Evolutionary conservation across 1,140 invertebrate genomes (phyloP).

Genomic region (Drosophila rhopaloa): DNA sequence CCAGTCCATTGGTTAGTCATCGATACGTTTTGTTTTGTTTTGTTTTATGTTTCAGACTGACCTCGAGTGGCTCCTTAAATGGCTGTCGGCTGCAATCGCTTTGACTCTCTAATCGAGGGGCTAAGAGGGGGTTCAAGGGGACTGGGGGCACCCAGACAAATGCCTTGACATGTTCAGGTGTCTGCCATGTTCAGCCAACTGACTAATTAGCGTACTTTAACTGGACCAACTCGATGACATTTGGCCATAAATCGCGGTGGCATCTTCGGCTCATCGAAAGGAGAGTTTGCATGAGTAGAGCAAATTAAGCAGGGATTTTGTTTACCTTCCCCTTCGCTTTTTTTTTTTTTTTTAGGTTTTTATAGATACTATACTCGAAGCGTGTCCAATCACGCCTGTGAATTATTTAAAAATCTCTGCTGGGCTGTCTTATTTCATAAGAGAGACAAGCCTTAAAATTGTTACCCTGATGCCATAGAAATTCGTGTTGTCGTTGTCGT

Average conservation of each 20-base stretch:
- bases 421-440: slow-evolving; percentile 51
- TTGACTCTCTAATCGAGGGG: slow-evolving; percentile 34
- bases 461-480: slow-evolving; percentile 61
- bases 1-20: slow-evolving; percentile 53
- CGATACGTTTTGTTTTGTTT: slow-evolving; percentile 23
- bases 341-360: neutral
- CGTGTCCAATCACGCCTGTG: slow-evolving; percentile 66
- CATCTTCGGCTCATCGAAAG: slow-evolving; percentile 30
- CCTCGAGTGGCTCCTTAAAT: slow-evolving; percentile 67
- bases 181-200: slow-evolving; percentile 30
- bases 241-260: slow-evolving; percentile 30
- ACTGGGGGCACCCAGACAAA: slow-evolving; percentile 43
- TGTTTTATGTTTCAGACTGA: slow-evolving; percentile 22
- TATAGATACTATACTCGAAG: slow-evolving; percentile 39
- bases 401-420: slow-evolving; percentile 62
- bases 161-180: slow-evolving; percentile 81
- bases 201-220: slow-evolving; percentile 71
- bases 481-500: slow-evolving; percentile 53
- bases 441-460: slow-evolving; percentile 68
- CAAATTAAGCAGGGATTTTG: slow-evolving; percentile 32
- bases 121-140: neutral
- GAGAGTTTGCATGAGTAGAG: slow-evolving; percentile 41
- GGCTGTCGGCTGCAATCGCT: slow-evolving; percentile 55
- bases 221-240: slow-evolving; percentile 58
- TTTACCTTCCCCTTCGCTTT: slow-evolving; percentile 1